Percentiles rank a stretch among this genome's conserved stretches.
Conservation (phyloP, 2,797 vertebrate species). For the Adrianichthys oophorus region DNA sequence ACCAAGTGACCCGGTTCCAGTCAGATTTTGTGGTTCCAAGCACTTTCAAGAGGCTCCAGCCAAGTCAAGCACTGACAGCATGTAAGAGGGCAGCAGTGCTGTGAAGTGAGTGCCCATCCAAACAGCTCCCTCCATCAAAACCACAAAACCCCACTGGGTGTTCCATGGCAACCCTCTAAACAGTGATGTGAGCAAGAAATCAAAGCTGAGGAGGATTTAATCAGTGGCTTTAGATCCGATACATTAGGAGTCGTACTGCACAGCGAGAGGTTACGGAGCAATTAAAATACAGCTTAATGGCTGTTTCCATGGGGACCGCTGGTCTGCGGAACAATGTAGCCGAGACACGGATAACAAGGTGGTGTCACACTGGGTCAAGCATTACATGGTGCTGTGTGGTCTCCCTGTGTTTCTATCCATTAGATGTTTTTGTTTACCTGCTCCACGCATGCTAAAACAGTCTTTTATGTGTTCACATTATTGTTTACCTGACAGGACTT, state of each 20-base stretch:
- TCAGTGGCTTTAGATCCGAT: constrained; percentile 35
- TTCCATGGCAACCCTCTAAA: constrained; percentile 52
- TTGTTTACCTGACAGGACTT: too few relatives aligned
- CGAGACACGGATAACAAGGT: constrained; percentile 1
- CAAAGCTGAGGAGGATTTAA: constrained; percentile 43
- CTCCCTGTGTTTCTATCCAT: too few relatives aligned
- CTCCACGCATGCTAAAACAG: too few relatives aligned
- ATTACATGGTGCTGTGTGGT: too few relatives aligned
- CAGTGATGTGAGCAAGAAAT: constrained; percentile 41
- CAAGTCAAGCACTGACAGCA: constrained; percentile 26
- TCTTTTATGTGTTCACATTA: too few relatives aligned
- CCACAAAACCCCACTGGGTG: constrained; percentile 35
- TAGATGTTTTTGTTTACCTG: too few relatives aligned
- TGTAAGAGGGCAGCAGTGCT: constrained; percentile 25
- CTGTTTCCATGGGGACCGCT: constrained; percentile 43
- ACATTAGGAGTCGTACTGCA: constrained; percentile 25
- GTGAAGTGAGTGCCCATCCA: constrained; percentile 42
- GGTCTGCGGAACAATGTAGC: constrained; percentile 7
- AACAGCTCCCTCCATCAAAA: constrained; percentile 51
- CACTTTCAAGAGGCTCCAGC: constrained; percentile 14
- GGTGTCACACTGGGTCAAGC: too few relatives aligned
- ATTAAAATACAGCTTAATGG: constrained; percentile 39
- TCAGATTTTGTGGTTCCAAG: not conserved
- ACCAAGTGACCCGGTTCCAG: not conserved
- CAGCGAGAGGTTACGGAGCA: constrained; percentile 27